Base-by-base conservation (phyloP, 2,888 invertebrate species). In the Perizoma affinitatum region DNA sequence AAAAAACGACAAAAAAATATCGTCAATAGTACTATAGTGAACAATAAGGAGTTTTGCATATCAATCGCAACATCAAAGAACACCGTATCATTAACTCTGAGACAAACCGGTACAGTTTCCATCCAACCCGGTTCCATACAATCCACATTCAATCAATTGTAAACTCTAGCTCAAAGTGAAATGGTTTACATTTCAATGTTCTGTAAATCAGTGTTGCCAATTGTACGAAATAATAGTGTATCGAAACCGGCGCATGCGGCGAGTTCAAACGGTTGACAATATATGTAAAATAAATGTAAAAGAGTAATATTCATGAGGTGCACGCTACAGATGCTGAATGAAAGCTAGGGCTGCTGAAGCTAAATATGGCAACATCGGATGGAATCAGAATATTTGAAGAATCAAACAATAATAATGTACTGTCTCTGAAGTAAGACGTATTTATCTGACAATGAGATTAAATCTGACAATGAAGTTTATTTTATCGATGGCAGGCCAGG, bases 21-120 rank as follows among this genome's bases (percentile, higher is more conserved):
- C 42, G 44, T 52, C 42, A 45, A 44, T 38, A 6, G 9, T 34
- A 51, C 57, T 46, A 71, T 76, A 79, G 80, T 75, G 78, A 79
- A 84, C 82, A 81, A 84, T 84, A 82, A 80, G 81, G 74, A 78
- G 77, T 80, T 88, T 87, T 86, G 86, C 86, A 88, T 88, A 87
- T 87, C 87, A 87, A 87, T 87, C 84, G 81, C 68, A 71, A 82
- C 82, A 84, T 88, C 87, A 89, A 88, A 88, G 83, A 74, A 74
- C 68, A 74, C 84, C 83, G 83, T 83, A 78, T 83, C 85, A 84
- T 86, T 85, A 86, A 77, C 75, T 74, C 70, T 69, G 73, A 72
- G 74, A 74, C 73, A 79, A 75, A 75, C 74, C 73, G 67, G 57
- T 68, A 69, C 71, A 69, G 64, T 65, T 67, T 59, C 45, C 50